Conservation (phyloP, 2,797 vertebrate species). For the Mormyrops attenuatus region DNA sequence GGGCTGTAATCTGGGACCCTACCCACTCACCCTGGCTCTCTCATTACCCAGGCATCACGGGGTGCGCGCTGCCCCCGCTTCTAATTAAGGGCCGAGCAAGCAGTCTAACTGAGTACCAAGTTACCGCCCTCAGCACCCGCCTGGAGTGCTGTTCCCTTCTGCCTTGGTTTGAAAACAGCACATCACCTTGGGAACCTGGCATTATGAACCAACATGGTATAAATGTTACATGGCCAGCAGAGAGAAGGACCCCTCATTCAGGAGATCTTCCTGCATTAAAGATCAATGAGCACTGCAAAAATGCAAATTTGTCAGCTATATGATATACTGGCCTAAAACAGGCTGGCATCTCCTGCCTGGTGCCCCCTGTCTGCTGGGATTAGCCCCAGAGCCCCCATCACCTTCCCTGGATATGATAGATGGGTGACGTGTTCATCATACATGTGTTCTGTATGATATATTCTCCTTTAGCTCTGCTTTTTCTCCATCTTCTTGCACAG, state of each 20-base stretch:
- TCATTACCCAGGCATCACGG: slow-evolving; percentile 9
- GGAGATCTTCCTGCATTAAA: neutral
- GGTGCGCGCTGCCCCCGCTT: neutral
- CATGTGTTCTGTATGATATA: neutral
- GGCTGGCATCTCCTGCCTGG: neutral
- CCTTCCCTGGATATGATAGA: neutral
- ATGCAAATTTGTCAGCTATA: neutral
- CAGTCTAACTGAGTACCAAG: neutral
- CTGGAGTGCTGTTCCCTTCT: neutral
- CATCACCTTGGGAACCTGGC: neutral
- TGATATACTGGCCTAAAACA: neutral
- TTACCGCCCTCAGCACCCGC: neutral
- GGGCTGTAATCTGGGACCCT: slow-evolving; percentile 17
- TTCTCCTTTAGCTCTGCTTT: neutral
- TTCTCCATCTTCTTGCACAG: neutral
- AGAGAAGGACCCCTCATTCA: neutral
- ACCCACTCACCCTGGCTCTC: neutral
- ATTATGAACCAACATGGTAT: neutral
- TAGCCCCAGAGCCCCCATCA: neutral
- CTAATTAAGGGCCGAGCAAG: neutral
- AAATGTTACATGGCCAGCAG: neutral
- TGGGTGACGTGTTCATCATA: neutral
- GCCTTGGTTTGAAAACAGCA: neutral
- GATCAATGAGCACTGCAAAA: neutral
- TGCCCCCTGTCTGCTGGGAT: neutral